Base-by-base conservation (phyloP, 2,888 invertebrate genomes). In the Ellobium chinense region DNA sequence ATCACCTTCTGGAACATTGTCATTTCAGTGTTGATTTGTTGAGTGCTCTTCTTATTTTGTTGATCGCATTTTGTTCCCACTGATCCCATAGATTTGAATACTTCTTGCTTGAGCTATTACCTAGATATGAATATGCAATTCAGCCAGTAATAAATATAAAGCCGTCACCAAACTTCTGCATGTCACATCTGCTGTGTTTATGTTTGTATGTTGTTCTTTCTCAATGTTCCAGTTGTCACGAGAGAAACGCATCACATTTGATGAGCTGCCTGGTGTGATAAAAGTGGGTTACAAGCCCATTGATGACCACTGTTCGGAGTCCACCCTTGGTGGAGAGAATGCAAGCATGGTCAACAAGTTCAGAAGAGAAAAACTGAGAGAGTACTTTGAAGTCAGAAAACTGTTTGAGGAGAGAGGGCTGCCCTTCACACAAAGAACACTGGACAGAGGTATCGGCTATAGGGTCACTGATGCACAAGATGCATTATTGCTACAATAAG, bases 271-370 rank as follows among this genome's bases (percentile, higher is more conserved):
- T 27, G 86, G 88, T 7, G 86, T 89, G 36, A 90, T 92, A 24
- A 89, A 88, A 70, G 89, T 90, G 1, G 91, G 91, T 0, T 87
- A 88, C 74, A 86, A 86, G 65, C 89, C 88, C 21, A 89, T 92
- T 24, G 92, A 92, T 80, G 85, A 90, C 58, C 92, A 92, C 84
- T 87, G 87, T 36, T 85, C 82, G 80, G 87, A 85, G 29, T 91
- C 91, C 1, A 91, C 91, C 18, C 83, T 92, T 66, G 86, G 83
- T 5, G 90, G 89, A 5, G 90, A 90, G 34, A 81, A 85, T 0
- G 91, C 86, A 9, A 85, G 83, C 5, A 86, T 88, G 85, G 84
- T 91, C 29, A 86, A 92, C 78, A 84, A 86, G 58, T 92, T 91
- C 85, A 83, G 92, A 37, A 90, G 89, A 73, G 84, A 87, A 24